Evolutionary conservation across 2,888 invertebrate genomes (phyloP), one percentile per base, ranked within the genome.

Genomic region (Alloplasta piceator): DNA sequence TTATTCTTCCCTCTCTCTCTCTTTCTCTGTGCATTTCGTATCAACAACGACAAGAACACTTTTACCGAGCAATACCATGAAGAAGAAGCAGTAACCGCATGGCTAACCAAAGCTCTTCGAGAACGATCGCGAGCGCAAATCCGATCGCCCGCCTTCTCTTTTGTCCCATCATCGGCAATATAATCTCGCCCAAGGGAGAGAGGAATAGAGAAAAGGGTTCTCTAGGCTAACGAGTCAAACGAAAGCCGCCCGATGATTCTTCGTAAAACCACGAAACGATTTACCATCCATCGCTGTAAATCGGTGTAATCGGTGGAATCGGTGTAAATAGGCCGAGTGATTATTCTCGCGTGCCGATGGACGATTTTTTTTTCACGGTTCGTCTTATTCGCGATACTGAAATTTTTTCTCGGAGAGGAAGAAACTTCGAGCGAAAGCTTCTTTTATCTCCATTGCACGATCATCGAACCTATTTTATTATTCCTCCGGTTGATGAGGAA

Each of bases 221-320:
- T 70, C 70, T 9, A 6, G 48, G n/a, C 14, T 56, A 78, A 78
- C 55, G 52, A 78, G 73, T 73, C 78, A 73, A 73, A 73, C 68
- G 78, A 71, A 78, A 61, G 72, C 72, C 78, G 78, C 48, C 41
- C 60, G 41, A 12, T 26, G 70, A 66, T 48, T 66, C 36, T 66
- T 12, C 43, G 48, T 7, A 36, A 72, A 73, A 73, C 46, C 61
- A 55, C 26, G 4, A 14, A 67, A 52, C 38, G 43, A 66, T 52
- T 52, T 39, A 38, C 66, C 26, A 41, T 10, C 50, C 38, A 10
- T 16, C 12, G 36, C 26, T 39, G 46, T 60, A 12, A 58, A 46
- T 38, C 26, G n/a, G n/a, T n/a, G n/a, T n/a, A n/a, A n/a, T n/a
- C n/a, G n/a, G n/a, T n/a, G n/a, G n/a, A n/a, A n/a, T n/a, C n/a